phyloP scores from a whole-genome alignment of 2,113 vertebrate genomes.

The Erythrocercus mccallii region DNA sequence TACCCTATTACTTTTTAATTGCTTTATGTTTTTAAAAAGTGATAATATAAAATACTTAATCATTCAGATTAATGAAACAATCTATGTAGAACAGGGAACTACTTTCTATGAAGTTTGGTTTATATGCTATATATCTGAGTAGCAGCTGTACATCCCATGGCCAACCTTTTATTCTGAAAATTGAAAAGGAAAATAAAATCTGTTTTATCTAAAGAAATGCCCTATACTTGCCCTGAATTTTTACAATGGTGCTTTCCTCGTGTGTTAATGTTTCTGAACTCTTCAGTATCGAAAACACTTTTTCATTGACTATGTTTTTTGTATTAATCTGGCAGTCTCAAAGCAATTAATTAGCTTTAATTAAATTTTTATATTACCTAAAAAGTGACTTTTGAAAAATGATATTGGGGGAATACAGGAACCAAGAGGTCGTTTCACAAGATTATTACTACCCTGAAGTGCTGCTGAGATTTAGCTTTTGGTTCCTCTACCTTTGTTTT shows the following conservation, averaged over 20 bases:
- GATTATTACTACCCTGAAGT: conserved; percentile 17
- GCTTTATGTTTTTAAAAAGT: conserved; percentile 10
- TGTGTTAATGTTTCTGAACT: neutral
- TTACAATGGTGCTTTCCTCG: neutral
- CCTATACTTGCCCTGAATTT: neutral
- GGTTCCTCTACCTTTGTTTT: neutral
- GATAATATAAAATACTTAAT: conserved; percentile 2
- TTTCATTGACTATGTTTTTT: neutral
- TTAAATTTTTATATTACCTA: conserved; percentile 4
- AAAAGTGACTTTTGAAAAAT: conserved; percentile 26
- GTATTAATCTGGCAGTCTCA: neutral
- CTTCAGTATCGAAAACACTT: neutral
- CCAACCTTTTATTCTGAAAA: neutral
- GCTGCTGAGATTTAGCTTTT: neutral
- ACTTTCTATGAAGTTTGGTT: neutral
- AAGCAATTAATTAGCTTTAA: conserved; percentile 30
- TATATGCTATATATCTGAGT: neutral
- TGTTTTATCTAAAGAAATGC: neutral
- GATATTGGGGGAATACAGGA: neutral
- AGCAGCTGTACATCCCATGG: neutral
- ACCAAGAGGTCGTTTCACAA: conserved; percentile 15
- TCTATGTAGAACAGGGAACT: neutral
- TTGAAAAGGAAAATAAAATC: neutral
- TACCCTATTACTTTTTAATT: conserved; percentile 42
- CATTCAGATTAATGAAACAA: neutral